A percentile compares a stretch with the other conserved stretches of the same genome.
phyloP scores from a whole-genome alignment of 2,113 vertebrate species.

The Otis tarda region DNA sequence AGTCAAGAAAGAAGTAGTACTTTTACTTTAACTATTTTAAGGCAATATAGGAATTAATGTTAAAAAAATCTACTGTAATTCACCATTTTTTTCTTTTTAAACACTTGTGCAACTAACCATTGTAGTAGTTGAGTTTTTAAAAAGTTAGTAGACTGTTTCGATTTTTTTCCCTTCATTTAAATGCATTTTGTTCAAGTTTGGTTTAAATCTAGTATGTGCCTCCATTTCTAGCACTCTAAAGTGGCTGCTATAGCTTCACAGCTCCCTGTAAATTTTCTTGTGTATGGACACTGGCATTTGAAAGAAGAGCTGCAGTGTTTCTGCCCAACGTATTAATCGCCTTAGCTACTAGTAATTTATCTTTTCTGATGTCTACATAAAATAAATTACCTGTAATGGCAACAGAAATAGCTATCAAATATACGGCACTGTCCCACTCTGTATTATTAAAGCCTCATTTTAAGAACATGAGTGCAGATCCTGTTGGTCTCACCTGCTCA shows the following conservation, averaged over 20 bases:
- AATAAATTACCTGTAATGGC: conserved; percentile 15
- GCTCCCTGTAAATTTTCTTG: background rate
- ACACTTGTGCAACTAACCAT: background rate
- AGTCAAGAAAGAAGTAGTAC: background rate
- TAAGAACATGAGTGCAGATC: conserved; percentile 23
- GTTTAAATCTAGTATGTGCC: background rate
- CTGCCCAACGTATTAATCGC: background rate
- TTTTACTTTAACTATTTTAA: background rate
- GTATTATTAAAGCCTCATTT: conserved; percentile 31
- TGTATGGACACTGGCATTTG: background rate
- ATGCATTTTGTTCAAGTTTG: background rate
- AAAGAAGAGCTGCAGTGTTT: conserved; percentile 44
- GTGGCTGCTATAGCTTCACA: background rate
- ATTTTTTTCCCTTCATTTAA: background rate
- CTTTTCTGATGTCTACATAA: background rate
- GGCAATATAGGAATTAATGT: background rate
- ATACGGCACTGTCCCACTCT: background rate
- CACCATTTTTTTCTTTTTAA: background rate
- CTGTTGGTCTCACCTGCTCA: conserved; percentile 59
- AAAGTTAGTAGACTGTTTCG: background rate
- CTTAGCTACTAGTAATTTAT: conserved; percentile 2
- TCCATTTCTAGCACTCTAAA: background rate
- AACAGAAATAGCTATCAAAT: conserved; percentile 25
- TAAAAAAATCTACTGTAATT: background rate
- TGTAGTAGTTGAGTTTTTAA: too few species aligned